phyloP scores from a whole-genome alignment of 1,140 invertebrate genomes.

The Pachyrhynchus sulphureomaculatus region DNA sequence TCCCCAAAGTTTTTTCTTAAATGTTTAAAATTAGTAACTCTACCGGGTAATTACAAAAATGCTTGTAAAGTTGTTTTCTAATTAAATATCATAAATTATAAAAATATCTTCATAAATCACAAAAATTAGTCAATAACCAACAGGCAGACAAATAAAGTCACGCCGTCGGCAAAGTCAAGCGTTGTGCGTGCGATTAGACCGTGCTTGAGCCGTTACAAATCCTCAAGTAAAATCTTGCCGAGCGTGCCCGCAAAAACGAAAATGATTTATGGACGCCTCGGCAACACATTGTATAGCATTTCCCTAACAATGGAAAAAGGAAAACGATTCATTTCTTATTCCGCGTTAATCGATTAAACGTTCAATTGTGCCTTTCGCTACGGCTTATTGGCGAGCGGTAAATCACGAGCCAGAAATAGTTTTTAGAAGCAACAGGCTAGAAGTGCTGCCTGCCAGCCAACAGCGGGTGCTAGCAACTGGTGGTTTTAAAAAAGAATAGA shows the following conservation, averaged over 20 bases:
- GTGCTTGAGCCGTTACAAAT: constrained; percentile 6
- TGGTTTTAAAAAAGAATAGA: constrained; percentile 16
- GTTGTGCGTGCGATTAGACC: neutral
- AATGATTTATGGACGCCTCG: constrained; percentile 21
- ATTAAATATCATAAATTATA: neutral
- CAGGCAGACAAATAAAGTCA: neutral
- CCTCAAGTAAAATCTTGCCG: neutral
- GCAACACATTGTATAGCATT: constrained; percentile 27
- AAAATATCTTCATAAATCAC: neutral
- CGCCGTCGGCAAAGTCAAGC: neutral
- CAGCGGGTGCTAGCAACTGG: constrained; percentile 24
- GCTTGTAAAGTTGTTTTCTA: no score
- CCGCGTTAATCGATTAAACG: constrained; percentile 36
- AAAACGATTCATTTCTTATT: constrained; percentile 36
- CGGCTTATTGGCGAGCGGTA: constrained; percentile 39
- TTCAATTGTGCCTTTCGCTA: constrained; percentile 36
- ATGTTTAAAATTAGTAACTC: no score
- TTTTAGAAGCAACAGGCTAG: constrained; percentile 32
- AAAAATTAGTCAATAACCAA: constrained; percentile 3
- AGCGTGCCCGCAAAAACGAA: neutral
- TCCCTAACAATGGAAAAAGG: constrained; percentile 28
- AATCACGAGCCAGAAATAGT: constrained; percentile 34
- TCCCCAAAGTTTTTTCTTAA: no score
- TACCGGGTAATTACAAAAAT: no score
- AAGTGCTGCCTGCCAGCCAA: neutral